phyloP scores from a whole-genome alignment of 2,113 vertebrate species.

The Clupea harengus region DNA sequence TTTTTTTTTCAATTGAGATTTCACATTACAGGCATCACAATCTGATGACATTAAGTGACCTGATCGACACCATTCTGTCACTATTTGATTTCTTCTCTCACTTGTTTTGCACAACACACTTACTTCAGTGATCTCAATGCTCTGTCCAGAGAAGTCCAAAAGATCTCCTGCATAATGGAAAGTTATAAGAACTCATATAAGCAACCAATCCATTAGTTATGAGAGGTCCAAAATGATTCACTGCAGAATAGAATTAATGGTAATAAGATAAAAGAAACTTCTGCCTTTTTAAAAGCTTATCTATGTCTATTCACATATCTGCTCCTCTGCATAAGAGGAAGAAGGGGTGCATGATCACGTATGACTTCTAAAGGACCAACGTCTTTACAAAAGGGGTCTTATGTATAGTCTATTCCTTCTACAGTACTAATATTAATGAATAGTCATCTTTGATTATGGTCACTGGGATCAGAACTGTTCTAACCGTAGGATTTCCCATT shows the following conservation, averaged over 20 bases:
- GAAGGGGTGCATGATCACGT: no score
- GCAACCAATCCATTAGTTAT: background rate
- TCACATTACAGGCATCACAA: no score
- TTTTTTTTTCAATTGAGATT: no score
- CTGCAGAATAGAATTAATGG: background rate
- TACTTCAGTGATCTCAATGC: conserved; percentile 80
- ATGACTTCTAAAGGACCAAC: no score
- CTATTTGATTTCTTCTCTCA: background rate
- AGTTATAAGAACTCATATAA: background rate
- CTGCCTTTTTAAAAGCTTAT: background rate
- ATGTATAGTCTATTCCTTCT: no score
- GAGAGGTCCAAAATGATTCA: background rate
- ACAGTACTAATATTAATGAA: no score
- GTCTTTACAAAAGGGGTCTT: no score
- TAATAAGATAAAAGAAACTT: background rate
- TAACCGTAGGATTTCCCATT: conserved; percentile 84
- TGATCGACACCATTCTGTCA: background rate
- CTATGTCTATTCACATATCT: no score
- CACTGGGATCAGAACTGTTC: no score
- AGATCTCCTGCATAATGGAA: conserved; percentile 70
- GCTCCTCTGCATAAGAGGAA: no score
- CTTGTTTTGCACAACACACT: conserved; percentile 40
- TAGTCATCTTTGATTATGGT: no score
- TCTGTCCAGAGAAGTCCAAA: conserved; percentile 70
- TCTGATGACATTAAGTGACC: no score